Conservation (phyloP, 1,140 invertebrate genomes). For the Hylaeus anthracinus region DNA sequence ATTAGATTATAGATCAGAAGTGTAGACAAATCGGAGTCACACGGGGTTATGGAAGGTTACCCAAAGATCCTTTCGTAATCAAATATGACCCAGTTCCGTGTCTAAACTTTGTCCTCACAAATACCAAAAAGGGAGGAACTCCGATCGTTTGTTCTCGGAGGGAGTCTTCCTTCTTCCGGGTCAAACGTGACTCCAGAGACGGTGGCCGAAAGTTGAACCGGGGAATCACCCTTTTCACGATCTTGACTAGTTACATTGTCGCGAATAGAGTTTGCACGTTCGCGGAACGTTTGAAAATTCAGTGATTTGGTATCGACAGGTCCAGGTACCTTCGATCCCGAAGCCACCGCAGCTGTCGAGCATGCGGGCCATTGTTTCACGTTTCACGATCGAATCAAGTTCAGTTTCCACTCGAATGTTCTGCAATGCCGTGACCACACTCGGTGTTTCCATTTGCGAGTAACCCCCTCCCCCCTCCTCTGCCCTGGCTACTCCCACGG, state of each 20-base stretch:
- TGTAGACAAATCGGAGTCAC: too few relatives aligned
- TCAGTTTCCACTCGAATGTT: constrained; percentile 61
- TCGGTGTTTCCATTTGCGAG: constrained; percentile 54
- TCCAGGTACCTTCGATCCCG: constrained; percentile 38
- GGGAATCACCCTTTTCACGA: background rate
- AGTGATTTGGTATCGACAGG: constrained; percentile 49
- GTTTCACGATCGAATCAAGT: constrained; percentile 59
- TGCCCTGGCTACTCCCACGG: background rate
- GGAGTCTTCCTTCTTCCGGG: too few relatives aligned
- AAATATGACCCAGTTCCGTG: too few relatives aligned
- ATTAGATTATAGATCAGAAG: too few relatives aligned
- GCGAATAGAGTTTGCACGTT: constrained; percentile 27
- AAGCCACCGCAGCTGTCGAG: constrained; percentile 23
- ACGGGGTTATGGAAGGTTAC: too few relatives aligned
- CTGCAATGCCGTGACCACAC: constrained; percentile 60
- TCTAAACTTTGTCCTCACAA: too few relatives aligned
- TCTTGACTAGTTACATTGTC: too few relatives aligned
- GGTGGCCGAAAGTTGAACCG: background rate
- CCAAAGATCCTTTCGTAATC: too few relatives aligned
- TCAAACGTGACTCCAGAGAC: too few relatives aligned
- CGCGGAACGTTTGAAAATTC: constrained; percentile 15
- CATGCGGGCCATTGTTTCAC: constrained; percentile 51
- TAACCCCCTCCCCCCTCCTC: background rate
- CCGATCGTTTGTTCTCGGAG: too few relatives aligned
- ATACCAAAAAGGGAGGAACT: too few relatives aligned